Base-by-base conservation (phyloP, 2,888 invertebrate genomes). In the Drosophila multiciliata region DNA sequence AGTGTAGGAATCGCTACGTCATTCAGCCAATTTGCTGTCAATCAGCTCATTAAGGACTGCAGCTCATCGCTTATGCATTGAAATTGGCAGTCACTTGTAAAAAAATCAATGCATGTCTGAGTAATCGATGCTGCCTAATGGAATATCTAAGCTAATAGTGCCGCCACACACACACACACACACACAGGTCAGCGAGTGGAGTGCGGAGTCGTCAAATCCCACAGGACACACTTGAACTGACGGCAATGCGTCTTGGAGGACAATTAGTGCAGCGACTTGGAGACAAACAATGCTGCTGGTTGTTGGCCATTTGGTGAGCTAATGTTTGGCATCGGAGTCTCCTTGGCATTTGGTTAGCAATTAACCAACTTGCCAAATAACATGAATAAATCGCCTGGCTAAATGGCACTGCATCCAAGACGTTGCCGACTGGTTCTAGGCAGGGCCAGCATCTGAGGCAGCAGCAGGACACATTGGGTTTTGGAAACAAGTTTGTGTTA, bases 51-150 rank as follows among this genome's bases (percentile, higher is more conserved):
- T 88, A 87, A 70, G 72, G 74, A 71, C 73, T 75, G 61, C 65
- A 67, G 23, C 70, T 80, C 88, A 87, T 87, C 87, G 89, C 67
- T 73, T 87, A 87, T 87, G 89, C 87, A 87, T 87, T 87, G 87
- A 87, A 87, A 87, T 89, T 79, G 75, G 77, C 87, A 87, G 89
- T 87, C 89, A 86, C 64, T 81, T 87, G 87, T 89, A 66, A 87
- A 89, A 89, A 87, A 87, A 87, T 87, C 88, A 83, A 86, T 87
- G 87, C 87, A 87, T 87, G 87, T 87, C 89, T 87, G 87, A 87
- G 88, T 88, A 89, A 85, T 89, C 86, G 77, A 89, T 87, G 87
- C 72, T 75, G 77, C 66, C 87, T 87, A 87, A 87, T 87, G 87
- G 87, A 87, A 87, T 87, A 87, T 77, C 87, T 85, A 89, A 87